A percentile compares a stretch with the other conserved stretches of the same genome.
phyloP scores from a whole-genome alignment of 2,888 invertebrate species.

The Steinernema hermaphroditum region DNA sequence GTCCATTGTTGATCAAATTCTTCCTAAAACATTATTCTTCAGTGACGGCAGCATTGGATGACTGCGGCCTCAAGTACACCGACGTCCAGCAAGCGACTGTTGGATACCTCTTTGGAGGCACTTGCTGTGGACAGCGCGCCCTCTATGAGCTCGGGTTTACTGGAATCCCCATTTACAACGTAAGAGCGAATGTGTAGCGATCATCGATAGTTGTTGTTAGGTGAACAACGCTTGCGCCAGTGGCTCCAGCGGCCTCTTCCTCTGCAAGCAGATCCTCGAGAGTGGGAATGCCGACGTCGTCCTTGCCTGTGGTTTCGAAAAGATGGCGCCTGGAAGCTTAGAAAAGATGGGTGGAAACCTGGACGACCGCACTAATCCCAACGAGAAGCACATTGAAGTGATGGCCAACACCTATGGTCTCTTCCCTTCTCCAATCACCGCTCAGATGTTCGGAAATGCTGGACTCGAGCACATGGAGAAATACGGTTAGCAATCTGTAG shows the following conservation, averaged over 20 bases:
- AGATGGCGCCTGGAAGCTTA: constrained; percentile 92
- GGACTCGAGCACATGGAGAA: constrained; percentile 92
- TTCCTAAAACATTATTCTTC: constrained; percentile 39
- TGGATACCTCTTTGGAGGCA: constrained; percentile 64
- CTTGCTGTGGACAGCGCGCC: constrained; percentile 84
- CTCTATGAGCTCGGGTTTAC: constrained; percentile 91
- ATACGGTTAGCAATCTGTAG: constrained; percentile 73
- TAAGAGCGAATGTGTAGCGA: too few species aligned
- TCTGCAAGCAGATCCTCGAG: constrained; percentile 90
- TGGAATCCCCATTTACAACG: constrained; percentile 94
- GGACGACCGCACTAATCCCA: constrained; percentile 81
- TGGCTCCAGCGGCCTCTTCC: constrained; percentile 85
- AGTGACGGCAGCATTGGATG: constrained; percentile 76
- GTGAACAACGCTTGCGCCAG: constrained; percentile 97
- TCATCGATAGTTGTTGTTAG: constrained; percentile 60
- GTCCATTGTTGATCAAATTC: too few species aligned
- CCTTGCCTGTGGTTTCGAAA: constrained; percentile 93
- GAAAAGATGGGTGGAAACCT: constrained; percentile 67
- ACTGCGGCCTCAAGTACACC: constrained; percentile 65
- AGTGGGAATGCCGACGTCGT: constrained; percentile 84
- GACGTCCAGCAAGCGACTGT: constrained; percentile 84
- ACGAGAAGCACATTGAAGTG: constrained; percentile 70
- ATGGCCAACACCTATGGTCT: constrained; percentile 84
- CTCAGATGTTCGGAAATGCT: constrained; percentile 95
- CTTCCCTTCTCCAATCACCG: constrained; percentile 81